phyloP scores from a whole-genome alignment of 2,888 invertebrate species.

The Poecilus cupreus region DNA sequence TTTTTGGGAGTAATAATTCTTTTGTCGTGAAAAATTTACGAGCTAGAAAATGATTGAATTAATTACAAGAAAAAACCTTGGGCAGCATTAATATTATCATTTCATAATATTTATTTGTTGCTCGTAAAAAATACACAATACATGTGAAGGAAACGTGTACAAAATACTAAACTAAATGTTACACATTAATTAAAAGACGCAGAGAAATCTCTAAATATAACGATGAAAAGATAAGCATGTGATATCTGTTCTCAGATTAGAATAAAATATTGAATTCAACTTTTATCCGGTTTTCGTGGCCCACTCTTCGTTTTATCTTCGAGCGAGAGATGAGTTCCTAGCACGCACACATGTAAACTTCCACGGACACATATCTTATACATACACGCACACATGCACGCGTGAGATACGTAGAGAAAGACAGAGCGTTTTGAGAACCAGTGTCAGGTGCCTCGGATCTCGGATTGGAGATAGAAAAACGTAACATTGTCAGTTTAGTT shows the following conservation, averaged over 20 bases:
- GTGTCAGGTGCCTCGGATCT: slow-evolving; percentile 15
- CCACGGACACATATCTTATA: neutral
- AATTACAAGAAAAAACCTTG: slow-evolving; percentile 18
- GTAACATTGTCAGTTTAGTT: slow-evolving; percentile 32
- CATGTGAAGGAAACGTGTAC: slow-evolving; percentile 9
- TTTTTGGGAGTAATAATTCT: slow-evolving; percentile 32
- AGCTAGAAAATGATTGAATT: slow-evolving; percentile 14
- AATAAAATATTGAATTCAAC: slow-evolving; percentile 49
- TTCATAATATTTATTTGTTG: neutral
- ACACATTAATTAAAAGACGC: slow-evolving; percentile 47
- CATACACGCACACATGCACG: neutral
- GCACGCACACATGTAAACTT: neutral
- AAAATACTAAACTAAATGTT: slow-evolving; percentile 44
- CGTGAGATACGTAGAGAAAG: neutral
- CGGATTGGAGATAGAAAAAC: neutral
- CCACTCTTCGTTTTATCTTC: slow-evolving; percentile 46
- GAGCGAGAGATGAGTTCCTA: slow-evolving; percentile 23
- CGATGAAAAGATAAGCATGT: slow-evolving; percentile 51
- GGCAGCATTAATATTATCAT: neutral
- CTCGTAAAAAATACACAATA: slow-evolving; percentile 18
- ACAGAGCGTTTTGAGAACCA: slow-evolving; percentile 10
- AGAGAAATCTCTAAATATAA: slow-evolving; percentile 50
- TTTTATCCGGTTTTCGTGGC: slow-evolving; percentile 49
- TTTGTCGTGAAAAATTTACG: slow-evolving; percentile 26
- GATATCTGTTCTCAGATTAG: slow-evolving; percentile 33